phyloP scores from a whole-genome alignment of 1,140 invertebrate species.

The Penaeus chinensis region DNA sequence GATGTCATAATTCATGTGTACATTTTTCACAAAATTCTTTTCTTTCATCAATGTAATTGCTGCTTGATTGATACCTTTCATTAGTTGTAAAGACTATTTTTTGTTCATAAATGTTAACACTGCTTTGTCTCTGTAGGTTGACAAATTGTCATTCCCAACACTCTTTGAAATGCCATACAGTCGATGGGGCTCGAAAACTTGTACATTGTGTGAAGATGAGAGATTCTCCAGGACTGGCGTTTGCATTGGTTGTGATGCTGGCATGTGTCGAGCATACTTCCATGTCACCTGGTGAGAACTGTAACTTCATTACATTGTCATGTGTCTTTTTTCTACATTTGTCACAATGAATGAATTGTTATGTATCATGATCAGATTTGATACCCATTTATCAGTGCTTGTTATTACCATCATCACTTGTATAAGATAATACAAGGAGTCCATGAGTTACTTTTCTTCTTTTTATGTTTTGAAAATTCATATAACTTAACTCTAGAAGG shows the following conservation, averaged over 20 bases:
- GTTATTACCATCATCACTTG: too few relatives aligned
- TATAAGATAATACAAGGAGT: too few relatives aligned
- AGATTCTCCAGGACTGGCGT: slow-evolving; percentile 90
- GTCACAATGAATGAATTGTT: background rate
- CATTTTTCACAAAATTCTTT: background rate
- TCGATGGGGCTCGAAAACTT: slow-evolving; percentile 91
- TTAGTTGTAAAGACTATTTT: slow-evolving; percentile 3
- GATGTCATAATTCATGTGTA: background rate
- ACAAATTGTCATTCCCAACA: slow-evolving; percentile 74
- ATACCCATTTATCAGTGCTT: too few relatives aligned
- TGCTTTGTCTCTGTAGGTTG: slow-evolving; percentile 61
- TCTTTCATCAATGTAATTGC: background rate
- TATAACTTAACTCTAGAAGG: background rate
- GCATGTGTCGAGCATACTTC: slow-evolving; percentile 96
- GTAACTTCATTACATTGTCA: background rate
- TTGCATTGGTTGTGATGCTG: slow-evolving; percentile 96
- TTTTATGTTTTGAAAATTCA: background rate
- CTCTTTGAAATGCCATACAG: slow-evolving; percentile 96
- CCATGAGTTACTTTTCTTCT: background rate
- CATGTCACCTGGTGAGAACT: slow-evolving; percentile 86
- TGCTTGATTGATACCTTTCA: background rate
- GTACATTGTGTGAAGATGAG: slow-evolving; percentile 87
- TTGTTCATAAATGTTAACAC: background rate
- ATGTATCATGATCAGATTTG: too few relatives aligned
- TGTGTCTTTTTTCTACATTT: background rate